These are phyloP conservation scores for Montifringilla adamsi DNA, from an alignment of 2,113 vertebrate species.

Conservation along the genomic window DNA sequence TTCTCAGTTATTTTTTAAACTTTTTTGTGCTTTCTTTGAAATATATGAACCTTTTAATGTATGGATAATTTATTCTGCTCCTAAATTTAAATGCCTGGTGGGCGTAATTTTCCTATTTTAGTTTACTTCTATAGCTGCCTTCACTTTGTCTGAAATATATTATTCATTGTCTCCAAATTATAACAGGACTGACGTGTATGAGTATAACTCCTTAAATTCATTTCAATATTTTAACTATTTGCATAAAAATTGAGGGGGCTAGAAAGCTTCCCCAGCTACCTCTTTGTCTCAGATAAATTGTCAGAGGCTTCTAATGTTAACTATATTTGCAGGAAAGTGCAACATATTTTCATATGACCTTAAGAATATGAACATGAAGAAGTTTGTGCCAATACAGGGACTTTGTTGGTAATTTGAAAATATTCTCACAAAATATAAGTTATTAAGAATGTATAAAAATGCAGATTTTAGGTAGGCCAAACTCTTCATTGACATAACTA, in stretches of 20 bases:
- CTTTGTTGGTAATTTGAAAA: slow-evolving; percentile 15
- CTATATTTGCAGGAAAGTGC: neutral
- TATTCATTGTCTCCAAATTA: slow-evolving; percentile 76
- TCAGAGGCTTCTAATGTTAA: slow-evolving; percentile 14
- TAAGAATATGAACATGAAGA: neutral
- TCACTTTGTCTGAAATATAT: slow-evolving; percentile 74
- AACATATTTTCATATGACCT: slow-evolving; percentile 23
- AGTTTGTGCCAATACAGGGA: slow-evolving; percentile 3
- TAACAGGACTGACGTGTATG: slow-evolving; percentile 55
- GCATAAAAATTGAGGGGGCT: slow-evolving; percentile 46
- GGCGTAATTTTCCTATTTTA: slow-evolving; percentile 74
- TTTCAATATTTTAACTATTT: slow-evolving; percentile 76
- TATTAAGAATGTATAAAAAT: slow-evolving; percentile 21
- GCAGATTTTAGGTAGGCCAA: neutral
- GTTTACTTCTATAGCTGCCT: slow-evolving; percentile 70
- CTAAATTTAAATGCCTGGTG: slow-evolving; percentile 75
- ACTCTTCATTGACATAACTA: neutral
- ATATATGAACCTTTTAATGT: slow-evolving; percentile 74
- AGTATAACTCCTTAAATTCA: slow-evolving; percentile 61
- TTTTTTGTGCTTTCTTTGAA: slow-evolving; percentile 69
- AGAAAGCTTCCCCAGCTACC: slow-evolving; percentile 14
- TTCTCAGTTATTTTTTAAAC: slow-evolving; percentile 65
- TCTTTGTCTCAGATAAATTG: slow-evolving; percentile 43
- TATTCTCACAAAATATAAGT: slow-evolving; percentile 21
- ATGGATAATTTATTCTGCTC: slow-evolving; percentile 75